phyloP scores from a whole-genome alignment of 2,113 vertebrate species.

The Eulacestoma nigropectus region DNA sequence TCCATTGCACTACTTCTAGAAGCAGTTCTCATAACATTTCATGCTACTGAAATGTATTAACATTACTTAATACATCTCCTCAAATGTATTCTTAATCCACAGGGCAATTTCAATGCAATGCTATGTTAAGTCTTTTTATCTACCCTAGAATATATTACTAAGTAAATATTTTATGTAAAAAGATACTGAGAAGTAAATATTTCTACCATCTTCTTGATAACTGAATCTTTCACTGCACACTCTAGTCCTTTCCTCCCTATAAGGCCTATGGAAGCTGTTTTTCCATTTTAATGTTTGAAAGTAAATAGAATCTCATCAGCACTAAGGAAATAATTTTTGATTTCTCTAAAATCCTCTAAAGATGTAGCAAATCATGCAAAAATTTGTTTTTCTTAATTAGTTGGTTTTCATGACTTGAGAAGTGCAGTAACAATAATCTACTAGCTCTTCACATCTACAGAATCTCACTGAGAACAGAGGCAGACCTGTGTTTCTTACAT shows the following conservation, averaged over 20 bases:
- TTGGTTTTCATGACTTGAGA: background rate
- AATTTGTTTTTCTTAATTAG: background rate
- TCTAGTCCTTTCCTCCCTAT: background rate
- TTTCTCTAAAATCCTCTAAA: background rate
- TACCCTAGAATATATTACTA: background rate
- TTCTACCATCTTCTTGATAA: background rate
- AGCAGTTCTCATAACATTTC: background rate
- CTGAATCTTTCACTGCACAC: background rate
- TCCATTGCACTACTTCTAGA: background rate
- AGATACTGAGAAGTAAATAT: background rate
- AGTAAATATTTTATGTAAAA: background rate
- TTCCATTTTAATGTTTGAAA: background rate
- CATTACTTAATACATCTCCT: background rate
- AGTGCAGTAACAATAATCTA: background rate
- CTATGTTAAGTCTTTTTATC: background rate
- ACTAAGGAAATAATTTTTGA: background rate
- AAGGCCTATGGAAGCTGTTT: background rate
- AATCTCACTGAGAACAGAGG: background rate
- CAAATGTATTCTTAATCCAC: background rate
- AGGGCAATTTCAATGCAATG: background rate
- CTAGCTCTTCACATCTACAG: background rate
- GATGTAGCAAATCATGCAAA: background rate
- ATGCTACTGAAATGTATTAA: background rate
- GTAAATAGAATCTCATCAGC: background rate
- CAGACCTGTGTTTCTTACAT: background rate